Evolutionary conservation across 2,888 invertebrate species (phyloP).

Genomic region (Mesorhabditis sp.): DNA sequence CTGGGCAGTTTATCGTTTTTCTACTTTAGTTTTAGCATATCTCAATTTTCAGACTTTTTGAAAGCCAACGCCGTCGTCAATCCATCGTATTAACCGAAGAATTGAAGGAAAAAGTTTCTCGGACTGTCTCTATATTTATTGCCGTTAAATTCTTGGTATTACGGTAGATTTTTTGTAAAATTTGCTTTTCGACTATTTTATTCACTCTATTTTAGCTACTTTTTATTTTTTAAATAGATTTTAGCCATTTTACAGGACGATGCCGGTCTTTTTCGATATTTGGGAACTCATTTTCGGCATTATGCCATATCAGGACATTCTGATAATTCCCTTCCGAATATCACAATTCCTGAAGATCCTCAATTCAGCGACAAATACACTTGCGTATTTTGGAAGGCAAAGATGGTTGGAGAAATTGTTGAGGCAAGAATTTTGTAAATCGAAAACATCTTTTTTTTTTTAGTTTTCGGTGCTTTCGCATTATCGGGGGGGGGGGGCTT

Average conservation of each 20-base stretch:
- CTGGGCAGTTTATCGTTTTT: not conserved
- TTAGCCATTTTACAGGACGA: conserved; percentile 28
- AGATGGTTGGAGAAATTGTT: no score
- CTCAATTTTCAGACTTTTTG: conserved; percentile 44
- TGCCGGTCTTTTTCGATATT: conserved; percentile 55
- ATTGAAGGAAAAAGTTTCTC: conserved; percentile 46
- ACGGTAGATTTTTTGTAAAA: conserved; percentile 20
- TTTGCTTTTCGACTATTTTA: no score
- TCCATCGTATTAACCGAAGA: conserved; percentile 47
- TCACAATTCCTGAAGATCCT: conserved; percentile 54
- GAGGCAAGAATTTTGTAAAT: no score
- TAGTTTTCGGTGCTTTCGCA: no score
- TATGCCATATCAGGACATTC: conserved; percentile 44
- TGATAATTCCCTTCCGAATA: conserved; percentile 48
- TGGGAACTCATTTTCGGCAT: conserved; percentile 53
- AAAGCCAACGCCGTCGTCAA: conserved; percentile 47
- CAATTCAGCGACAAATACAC: conserved; percentile 54
- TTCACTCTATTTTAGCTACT: no score
- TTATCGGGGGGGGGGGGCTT: no score
- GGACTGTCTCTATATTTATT: conserved; percentile 53
- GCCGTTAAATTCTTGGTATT: conserved; percentile 53
- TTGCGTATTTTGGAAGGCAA: conserved; percentile 53
- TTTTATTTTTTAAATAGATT: no score
- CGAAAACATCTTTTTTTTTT: no score
- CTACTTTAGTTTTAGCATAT: conserved; percentile 3